phyloP scores from a whole-genome alignment of 2,113 vertebrate genomes.

The Microtus ochrogaster region DNA sequence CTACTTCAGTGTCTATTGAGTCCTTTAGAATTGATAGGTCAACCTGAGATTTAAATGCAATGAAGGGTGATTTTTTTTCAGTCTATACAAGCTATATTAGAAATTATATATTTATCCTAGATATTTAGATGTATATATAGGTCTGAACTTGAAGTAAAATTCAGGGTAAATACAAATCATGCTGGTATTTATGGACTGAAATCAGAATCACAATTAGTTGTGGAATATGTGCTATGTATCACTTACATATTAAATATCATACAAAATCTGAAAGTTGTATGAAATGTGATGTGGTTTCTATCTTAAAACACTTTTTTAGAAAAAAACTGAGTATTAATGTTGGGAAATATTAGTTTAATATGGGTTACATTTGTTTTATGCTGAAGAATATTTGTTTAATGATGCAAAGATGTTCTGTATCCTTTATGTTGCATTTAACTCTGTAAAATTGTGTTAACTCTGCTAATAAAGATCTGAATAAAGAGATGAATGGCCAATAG shows the following conservation, averaged over 20 bases:
- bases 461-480: no score
- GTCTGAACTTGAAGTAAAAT: background rate
- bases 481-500: no score
- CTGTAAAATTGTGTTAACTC: no score
- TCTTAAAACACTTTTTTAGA: background rate
- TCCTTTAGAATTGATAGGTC: background rate
- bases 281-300: background rate
- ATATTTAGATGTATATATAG: background rate
- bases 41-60: background rate
- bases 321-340: background rate
- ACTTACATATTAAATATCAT: background rate
- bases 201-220: background rate
- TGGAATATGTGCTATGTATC: background rate
- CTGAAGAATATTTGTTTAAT: no score
- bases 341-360: no score
- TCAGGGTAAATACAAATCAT: background rate
- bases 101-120: background rate
- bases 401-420: no score
- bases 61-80: background rate
- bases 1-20: background rate
- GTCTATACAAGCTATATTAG: background rate
- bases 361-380: no score
- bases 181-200: background rate
- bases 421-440: no score
- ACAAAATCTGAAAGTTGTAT: slow-evolving; percentile 37